A percentile compares a stretch with the other conserved stretches of the same genome.
phyloP scores from a whole-genome alignment of 2,113 vertebrate species.

The Actinemys pallida region DNA sequence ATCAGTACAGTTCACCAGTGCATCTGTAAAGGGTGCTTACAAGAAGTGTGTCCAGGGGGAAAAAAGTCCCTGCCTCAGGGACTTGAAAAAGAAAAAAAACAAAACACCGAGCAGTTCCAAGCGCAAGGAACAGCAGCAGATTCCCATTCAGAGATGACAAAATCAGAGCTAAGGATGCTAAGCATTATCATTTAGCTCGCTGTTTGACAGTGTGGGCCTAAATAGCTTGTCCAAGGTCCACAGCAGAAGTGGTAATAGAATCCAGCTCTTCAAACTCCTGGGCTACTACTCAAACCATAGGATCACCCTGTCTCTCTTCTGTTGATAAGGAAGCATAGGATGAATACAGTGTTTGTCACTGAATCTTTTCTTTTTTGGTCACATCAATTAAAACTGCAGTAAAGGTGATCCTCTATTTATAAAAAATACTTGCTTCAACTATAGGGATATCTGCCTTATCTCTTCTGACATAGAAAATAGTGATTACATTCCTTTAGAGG shows the following conservation, averaged over 20 bases:
- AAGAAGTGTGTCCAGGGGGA: not conserved
- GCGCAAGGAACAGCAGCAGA: not conserved
- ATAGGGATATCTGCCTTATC: not conserved
- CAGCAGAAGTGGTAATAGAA: not conserved
- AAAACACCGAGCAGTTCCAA: not conserved
- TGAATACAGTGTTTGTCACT: not conserved
- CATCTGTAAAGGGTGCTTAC: not conserved
- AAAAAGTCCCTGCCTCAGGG: not conserved
- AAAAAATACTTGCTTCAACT: not conserved
- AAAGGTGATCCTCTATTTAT: not conserved
- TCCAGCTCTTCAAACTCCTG: not conserved
- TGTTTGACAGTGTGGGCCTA: not conserved
- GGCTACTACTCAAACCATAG: not conserved
- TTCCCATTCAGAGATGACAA: not conserved
- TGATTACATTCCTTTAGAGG: not conserved
- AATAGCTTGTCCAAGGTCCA: not conserved
- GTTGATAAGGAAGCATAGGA: not conserved
- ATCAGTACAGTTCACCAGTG: conserved; percentile 14
- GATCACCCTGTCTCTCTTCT: not conserved
- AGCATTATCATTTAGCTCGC: not conserved
- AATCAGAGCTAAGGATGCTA: not conserved
- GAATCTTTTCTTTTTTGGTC: not conserved
- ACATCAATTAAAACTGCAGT: not conserved
- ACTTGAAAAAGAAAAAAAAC: not conserved
- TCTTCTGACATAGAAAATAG: not conserved